These are phyloP conservation scores for Tetraneura akinire DNA, from an alignment of 1,140 invertebrate species.

Conservation along the genomic window DNA sequence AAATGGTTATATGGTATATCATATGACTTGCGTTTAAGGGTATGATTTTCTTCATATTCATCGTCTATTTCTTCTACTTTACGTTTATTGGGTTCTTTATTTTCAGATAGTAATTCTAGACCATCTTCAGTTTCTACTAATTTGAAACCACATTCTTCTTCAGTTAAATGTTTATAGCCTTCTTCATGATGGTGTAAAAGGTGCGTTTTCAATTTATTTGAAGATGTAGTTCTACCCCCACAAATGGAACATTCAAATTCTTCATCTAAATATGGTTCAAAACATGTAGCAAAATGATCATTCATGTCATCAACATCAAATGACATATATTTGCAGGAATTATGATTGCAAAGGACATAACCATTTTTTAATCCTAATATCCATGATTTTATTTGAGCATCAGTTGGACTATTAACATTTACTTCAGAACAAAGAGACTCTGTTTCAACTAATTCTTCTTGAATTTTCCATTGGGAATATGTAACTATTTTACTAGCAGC, in stretches of 20 bases:
- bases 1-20: constrained; percentile 48
- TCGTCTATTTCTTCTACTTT: constrained; percentile 30
- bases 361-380: constrained; percentile 53
- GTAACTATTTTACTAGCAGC: constrained; percentile 44
- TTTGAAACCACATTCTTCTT: constrained; percentile 48
- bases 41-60: constrained; percentile 43
- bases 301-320: constrained; percentile 55
- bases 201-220: constrained; percentile 46
- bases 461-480: constrained; percentile 48
- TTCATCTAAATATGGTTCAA: constrained; percentile 49
- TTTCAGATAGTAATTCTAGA: constrained; percentile 29
- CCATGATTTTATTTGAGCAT: constrained; percentile 33
- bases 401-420: constrained; percentile 40
- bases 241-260: constrained; percentile 49
- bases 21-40: constrained; percentile 33
- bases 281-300: constrained; percentile 55
- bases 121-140: constrained; percentile 43
- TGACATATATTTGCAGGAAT: constrained; percentile 56
- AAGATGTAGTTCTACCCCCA: constrained; percentile 45
- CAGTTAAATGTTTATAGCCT: constrained; percentile 47
- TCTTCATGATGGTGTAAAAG: constrained; percentile 46
- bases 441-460: constrained; percentile 35
- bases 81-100: constrained; percentile 33
- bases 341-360: constrained; percentile 55
- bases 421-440: constrained; percentile 46